A percentile compares a stretch with the other conserved stretches of the same genome.
phyloP scores from a whole-genome alignment of 2,113 vertebrate genomes.

The Crotalus helleri region DNA sequence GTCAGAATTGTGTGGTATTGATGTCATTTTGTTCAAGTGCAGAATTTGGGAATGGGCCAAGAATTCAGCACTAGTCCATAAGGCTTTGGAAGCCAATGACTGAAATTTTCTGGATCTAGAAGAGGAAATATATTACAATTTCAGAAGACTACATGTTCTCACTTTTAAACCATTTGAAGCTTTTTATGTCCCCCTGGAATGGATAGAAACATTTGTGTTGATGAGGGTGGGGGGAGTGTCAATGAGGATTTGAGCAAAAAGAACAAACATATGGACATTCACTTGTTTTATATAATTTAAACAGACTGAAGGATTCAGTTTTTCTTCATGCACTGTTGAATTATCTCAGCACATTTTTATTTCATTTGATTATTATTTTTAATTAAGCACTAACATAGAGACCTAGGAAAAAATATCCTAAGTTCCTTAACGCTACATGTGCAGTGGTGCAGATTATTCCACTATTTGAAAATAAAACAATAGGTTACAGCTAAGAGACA shows the following conservation, averaged over 20 bases:
- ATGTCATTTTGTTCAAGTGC: neutral
- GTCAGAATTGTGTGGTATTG: neutral
- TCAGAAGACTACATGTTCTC: neutral
- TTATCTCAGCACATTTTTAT: neutral
- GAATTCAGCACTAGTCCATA: neutral
- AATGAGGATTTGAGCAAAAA: neutral
- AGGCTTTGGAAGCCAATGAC: neutral
- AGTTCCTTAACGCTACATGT: neutral
- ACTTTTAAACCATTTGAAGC: neutral
- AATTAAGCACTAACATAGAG: neutral
- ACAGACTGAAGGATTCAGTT: neutral
- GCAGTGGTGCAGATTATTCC: conserved; percentile 4
- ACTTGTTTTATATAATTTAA: neutral
- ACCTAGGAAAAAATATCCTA: neutral
- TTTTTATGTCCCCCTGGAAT: neutral
- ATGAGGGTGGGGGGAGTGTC: neutral
- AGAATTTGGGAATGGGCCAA: neutral
- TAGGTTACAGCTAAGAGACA: conserved; percentile 16
- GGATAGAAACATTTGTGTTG: neutral
- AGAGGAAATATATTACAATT: neutral
- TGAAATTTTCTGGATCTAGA: neutral
- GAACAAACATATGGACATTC: neutral
- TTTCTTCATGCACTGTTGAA: neutral
- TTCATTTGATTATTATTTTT: conserved; percentile 8
- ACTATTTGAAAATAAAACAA: conserved; percentile 28